Base-by-base conservation (phyloP, 1,140 invertebrate species). In the Capitella teleta region DNA sequence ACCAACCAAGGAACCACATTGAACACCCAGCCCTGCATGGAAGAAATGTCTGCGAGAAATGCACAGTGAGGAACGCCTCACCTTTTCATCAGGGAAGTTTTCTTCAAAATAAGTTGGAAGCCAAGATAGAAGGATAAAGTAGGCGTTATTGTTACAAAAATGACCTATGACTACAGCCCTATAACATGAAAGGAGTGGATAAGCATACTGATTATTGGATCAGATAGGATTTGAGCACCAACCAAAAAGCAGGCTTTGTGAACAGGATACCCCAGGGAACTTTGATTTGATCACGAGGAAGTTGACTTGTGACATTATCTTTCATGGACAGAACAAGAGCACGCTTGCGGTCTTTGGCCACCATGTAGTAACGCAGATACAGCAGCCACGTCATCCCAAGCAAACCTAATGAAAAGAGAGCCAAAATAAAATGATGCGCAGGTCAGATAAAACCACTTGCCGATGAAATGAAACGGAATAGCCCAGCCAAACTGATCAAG, bases 31-130 rank as follows among this genome's bases (percentile, higher is more conserved):
- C 55, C 79, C 77, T 75, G 28, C 32, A 58, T 51, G 38, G 37
- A 28, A 53, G 8, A 41, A 41, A 19, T n/a, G 38, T 34, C 10
- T 34, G 32, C 16, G 32, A 12, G 1, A 12, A 34, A 42, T 12
- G 16, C 21, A 37, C 36, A 37, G n/a, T 21, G 2, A 2, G 16
- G 6, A 18, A 37, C 8, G 16, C 24, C 42, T 26, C 6, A 44
- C 42, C 42, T 44, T 44, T 8, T 21, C 42, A 4, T 25, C 42
- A 5, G 42, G 42, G n/a, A 26, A 84, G 16, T 76, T 82, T 60
- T 85, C 83, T 63, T 83, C 80, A 59, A 85, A 85, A 65, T 83
- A 85, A 25, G 81, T 83, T 38, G 83, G 83, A 61, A 85, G 74
- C 82, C 83, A 85, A 12, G 81, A 83, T 21, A 85, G 71, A 49